phyloP scores from a whole-genome alignment of 2,888 invertebrate genomes.

The Drosophila hamatofila region DNA sequence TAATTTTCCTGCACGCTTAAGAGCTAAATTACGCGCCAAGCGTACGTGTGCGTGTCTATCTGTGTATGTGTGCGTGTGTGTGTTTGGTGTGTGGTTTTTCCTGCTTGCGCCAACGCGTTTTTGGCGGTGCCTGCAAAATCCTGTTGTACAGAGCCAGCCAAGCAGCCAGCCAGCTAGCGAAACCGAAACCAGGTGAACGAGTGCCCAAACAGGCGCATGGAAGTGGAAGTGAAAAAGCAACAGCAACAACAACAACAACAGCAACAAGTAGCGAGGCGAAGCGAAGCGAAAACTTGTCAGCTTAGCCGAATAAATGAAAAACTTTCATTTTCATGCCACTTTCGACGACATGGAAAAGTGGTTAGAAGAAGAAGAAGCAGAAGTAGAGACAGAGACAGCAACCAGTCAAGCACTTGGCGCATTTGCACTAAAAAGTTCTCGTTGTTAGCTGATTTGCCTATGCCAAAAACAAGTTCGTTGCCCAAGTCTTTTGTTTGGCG shows the following conservation, averaged over 20 bases:
- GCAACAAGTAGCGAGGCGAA: slow-evolving; percentile 18
- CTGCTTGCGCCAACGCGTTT: slow-evolving; percentile 73
- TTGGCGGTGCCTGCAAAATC: slow-evolving; percentile 58
- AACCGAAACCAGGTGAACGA: slow-evolving; percentile 77
- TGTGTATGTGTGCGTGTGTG: slow-evolving; percentile 9
- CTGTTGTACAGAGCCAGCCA: slow-evolving; percentile 58
- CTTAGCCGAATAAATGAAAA: slow-evolving; percentile 51
- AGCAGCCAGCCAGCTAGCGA: slow-evolving; percentile 47
- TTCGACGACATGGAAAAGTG: slow-evolving; percentile 55
- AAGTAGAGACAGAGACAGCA: background rate
- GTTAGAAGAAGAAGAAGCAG: slow-evolving; percentile 35
- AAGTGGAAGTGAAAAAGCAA: slow-evolving; percentile 56
- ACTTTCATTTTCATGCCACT: slow-evolving; percentile 77
- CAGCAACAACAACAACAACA: slow-evolving; percentile 24
- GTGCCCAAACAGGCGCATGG: slow-evolving; percentile 60
- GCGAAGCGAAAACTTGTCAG: slow-evolving; percentile 69
- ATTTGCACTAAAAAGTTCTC: slow-evolving; percentile 29
- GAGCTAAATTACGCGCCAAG: slow-evolving; percentile 50
- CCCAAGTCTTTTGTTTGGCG: slow-evolving; percentile 69
- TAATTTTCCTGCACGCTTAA: slow-evolving; percentile 36
- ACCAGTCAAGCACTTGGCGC: slow-evolving; percentile 10
- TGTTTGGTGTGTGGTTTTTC: slow-evolving; percentile 66
- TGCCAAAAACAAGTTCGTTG: slow-evolving; percentile 64
- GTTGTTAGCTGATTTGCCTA: background rate
- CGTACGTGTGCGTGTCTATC: slow-evolving; percentile 20